Percentiles rank a stretch among this genome's conserved stretches.
These are phyloP conservation scores for Pungitius pungitius DNA, from an alignment of 2,113 vertebrate species.

Conservation along the genomic window DNA sequence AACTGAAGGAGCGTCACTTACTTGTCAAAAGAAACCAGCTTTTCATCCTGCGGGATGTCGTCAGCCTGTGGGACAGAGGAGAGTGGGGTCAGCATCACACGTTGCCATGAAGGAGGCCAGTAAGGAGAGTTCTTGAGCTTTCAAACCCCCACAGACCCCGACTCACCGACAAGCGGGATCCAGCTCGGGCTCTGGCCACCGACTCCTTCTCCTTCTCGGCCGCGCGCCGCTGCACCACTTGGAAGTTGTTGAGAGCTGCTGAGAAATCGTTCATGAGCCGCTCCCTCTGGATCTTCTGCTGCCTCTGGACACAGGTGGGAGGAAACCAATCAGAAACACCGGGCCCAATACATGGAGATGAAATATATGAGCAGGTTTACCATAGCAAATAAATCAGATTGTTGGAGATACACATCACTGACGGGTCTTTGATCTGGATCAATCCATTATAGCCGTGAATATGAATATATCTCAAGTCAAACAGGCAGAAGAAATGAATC, in stretches of 20 bases:
- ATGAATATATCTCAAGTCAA: not conserved
- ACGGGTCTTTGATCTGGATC: not conserved
- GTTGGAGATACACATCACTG: not conserved
- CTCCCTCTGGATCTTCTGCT: constrained; percentile 95
- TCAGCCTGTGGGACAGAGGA: constrained; percentile 81
- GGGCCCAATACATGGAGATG: not conserved
- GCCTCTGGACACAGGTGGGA: constrained; percentile 80
- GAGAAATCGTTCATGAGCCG: constrained; percentile 97
- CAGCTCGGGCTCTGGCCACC: constrained; percentile 89
- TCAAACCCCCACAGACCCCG: no score
- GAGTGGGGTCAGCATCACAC: constrained; percentile 26
- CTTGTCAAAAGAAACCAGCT: constrained; percentile 95
- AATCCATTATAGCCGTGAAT: not conserved
- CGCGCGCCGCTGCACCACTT: constrained; percentile 88
- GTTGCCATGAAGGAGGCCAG: not conserved
- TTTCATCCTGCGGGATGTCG: constrained; percentile 88
- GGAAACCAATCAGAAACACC: not conserved
- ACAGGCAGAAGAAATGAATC: not conserved
- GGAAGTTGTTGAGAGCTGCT: constrained; percentile 92
- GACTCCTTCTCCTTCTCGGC: constrained; percentile 94
- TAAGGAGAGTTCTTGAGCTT: not conserved
- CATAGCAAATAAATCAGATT: not conserved
- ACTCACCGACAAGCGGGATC: constrained; percentile 89
- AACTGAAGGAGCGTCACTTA: constrained; percentile 62
- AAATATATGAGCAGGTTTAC: not conserved